Evolutionary conservation across 1,140 invertebrate genomes (phyloP), one percentile per base, ranked within the genome.

Genomic region (Macrosteles quadrilineatus): DNA sequence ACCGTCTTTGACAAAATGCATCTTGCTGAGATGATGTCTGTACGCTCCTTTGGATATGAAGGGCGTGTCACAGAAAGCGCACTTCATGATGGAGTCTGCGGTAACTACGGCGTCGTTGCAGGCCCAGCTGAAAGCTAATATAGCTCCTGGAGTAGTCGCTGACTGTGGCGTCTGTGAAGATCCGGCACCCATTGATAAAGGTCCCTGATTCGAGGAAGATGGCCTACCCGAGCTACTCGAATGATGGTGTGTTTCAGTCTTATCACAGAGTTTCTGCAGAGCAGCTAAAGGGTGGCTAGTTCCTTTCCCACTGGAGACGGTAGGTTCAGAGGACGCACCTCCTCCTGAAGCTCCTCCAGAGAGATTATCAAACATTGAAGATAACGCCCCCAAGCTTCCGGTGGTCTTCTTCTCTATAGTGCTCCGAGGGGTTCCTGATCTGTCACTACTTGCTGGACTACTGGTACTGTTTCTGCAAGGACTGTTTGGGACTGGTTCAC

Each of bases 31-130:
- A 77, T 98, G 96, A 81, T 98, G 96, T 74, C 96, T 88, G 81
- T 98, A 98, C 1, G 96, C 95, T 31, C 96, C 96, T 81, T 98
- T 98, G 1, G 96, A 97, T 66, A 96, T 94, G 79, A 98, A 98
- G 11, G 94, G 93, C 19, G 95, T 96, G 81, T 97, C 96, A 84
- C 96, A 98, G 75, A 97, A 94, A 21, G 95, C 93, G 82, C 96
- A 98, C 80, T 97, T 97, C 88, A 97, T 95, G 45, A 95, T 91
- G 14, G 93, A 92, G 75, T 93, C 91, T 1, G 88, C 87, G 0
- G 91, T 93, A 69, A 94, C 88, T 1, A 95, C 91, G 0, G 93
- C 93, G 77, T 96, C 94, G 77, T 94, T 95, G 80, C 93, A 95
- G 12, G 94, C 94, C 94, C 94, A 96, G 78, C 93, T 95, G 78